Evolutionary conservation across 2,113 vertebrate genomes (phyloP).

Genomic region (Dermatemys mawii): DNA sequence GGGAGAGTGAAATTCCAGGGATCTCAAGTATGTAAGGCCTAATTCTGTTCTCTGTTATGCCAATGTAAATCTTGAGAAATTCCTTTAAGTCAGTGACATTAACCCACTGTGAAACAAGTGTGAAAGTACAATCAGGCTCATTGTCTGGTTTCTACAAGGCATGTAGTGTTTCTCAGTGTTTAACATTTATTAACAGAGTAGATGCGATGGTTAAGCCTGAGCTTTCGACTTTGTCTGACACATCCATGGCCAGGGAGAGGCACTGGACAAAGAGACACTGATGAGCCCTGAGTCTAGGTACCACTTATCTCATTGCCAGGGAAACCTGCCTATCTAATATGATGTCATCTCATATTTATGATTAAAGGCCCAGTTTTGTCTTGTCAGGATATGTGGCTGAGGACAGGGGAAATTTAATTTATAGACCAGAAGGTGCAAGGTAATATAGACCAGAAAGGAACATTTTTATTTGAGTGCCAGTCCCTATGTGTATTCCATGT

Average conservation of each 20-base stretch:
- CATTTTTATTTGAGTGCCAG: too few relatives aligned
- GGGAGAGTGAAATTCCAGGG: neutral
- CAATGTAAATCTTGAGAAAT: neutral
- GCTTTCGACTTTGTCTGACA: neutral
- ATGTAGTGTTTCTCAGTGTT: neutral
- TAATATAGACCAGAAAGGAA: too few relatives aligned
- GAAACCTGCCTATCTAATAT: neutral
- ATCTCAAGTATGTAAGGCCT: neutral
- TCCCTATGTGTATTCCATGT: too few relatives aligned
- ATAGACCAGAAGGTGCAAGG: neutral
- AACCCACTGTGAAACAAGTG: slow-evolving; percentile 6
- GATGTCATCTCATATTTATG: neutral
- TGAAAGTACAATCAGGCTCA: neutral
- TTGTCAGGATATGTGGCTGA: neutral
- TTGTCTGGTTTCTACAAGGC: neutral
- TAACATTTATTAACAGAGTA: neutral
- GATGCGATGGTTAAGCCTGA: neutral
- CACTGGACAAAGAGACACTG: neutral
- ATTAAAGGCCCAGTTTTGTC: neutral
- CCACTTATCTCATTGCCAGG: neutral
- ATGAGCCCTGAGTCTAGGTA: neutral
- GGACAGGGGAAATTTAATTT: neutral
- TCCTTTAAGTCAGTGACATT: neutral
- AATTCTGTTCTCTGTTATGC: neutral
- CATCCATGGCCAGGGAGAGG: neutral